Evolutionary conservation across 2,797 vertebrate species (phyloP), one percentile per base, ranked within the genome.

Genomic region (Clamator glandarius): DNA sequence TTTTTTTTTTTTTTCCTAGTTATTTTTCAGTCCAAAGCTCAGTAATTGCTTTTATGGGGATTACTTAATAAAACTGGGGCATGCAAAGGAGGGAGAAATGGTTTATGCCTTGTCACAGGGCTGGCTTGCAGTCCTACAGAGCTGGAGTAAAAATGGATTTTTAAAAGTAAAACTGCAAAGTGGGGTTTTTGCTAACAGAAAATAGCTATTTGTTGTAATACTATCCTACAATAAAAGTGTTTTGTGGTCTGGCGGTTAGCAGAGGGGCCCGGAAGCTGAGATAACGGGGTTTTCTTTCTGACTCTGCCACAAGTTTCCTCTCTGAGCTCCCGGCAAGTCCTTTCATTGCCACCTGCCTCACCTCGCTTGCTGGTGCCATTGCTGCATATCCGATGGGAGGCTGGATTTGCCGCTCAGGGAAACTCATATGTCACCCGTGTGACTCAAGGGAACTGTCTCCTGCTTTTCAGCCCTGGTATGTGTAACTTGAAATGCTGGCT

Each of bases 211-310:
- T 92, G 88, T 79, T 92, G 93, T 87, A 95, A 95, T 41, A 77
- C 64, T 94, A 92, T 76, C 92, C 95, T 94, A 28, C 84, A 96
- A 93, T 96, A 95, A 92, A 90, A 96, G 86, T 62, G 61, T 94
- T 93, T 91, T 96, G 96, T 96, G 96, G 95, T 97, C 96, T 96
- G 86, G 96, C 2, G 95, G 96, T 97, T 97, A 87, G 88, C 92
- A 91, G 85, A 89, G 86, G 92, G 93, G 91, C 64, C 92, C 90
- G 89, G 96, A 96, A 96, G 82, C 48, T 11, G 50, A 88, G 92
- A 95, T 96, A 96, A 94, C 19, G 77, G 84, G 95, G 94, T 94
- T 96, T 94, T 94, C 93, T 96, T 78, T 95, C 87, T 94, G 74
- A 68, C 82, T 94, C 69, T 0, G 2, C 96, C 95, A 87, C 95